These are phyloP conservation scores for Pelodytes ibericus DNA, from an alignment of 2,797 vertebrate genomes.

Conservation along the genomic window DNA sequence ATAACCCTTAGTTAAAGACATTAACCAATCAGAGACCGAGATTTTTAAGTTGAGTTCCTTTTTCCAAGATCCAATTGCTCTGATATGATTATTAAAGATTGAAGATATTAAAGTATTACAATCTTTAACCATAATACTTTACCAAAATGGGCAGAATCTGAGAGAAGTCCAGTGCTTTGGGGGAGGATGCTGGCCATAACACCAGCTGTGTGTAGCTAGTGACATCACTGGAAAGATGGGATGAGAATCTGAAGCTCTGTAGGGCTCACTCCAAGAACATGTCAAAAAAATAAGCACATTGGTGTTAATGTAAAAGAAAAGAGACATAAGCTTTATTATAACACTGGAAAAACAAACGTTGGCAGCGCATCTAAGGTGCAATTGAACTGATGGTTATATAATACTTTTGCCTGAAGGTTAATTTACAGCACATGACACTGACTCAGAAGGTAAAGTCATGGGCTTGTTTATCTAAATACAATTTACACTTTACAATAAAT, in stretches of 20 bases:
- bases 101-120: too few species aligned
- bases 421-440: constrained; percentile 47
- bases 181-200: background rate
- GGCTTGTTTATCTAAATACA: constrained; percentile 46
- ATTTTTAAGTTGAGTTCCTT: too few species aligned
- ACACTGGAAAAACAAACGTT: constrained; percentile 55
- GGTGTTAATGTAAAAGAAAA: constrained; percentile 48
- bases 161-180: background rate
- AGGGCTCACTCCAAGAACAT: constrained; percentile 46
- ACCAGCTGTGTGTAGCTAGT: constrained; percentile 2
- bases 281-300: constrained; percentile 52
- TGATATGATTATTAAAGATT: too few species aligned
- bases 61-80: too few species aligned
- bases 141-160: background rate
- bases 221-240: constrained; percentile 26
- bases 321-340: constrained; percentile 49
- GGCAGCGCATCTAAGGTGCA: constrained; percentile 45
- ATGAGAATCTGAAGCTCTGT: constrained; percentile 41
- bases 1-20: too few species aligned
- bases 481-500: constrained; percentile 42
- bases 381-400: constrained; percentile 51
- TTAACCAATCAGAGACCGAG: too few species aligned
- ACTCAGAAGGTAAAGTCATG: constrained; percentile 26
- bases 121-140: too few species aligned
- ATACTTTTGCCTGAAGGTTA: constrained; percentile 54